Percentiles rank a stretch among this genome's conserved stretches.
Evolutionary conservation across 2,888 invertebrate species (phyloP).

Genomic region (Siphlonurus alternatus): DNA sequence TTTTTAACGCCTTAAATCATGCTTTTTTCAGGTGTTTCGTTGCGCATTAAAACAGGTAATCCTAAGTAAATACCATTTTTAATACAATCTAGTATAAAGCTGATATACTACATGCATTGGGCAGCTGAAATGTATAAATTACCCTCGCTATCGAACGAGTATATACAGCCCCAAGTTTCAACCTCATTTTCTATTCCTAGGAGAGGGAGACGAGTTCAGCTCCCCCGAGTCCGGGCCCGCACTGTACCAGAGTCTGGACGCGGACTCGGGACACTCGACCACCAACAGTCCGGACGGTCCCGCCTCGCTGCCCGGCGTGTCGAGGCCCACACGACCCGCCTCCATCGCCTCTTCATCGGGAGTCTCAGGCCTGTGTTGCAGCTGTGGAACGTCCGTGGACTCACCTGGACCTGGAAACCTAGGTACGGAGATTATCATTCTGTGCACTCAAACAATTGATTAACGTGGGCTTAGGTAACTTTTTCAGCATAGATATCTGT

Average conservation of each 20-base stretch:
- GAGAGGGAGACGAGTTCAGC: constrained; percentile 26
- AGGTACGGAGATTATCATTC: background rate
- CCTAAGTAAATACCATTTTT: too few relatives aligned
- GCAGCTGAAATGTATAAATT: too few relatives aligned
- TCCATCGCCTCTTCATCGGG: background rate
- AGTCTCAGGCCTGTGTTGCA: background rate
- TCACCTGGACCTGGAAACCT: background rate
- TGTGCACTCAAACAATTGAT: background rate
- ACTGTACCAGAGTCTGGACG: constrained; percentile 46
- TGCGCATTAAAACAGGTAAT: too few relatives aligned
- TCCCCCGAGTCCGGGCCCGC: constrained; percentile 62
- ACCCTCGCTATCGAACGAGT: too few relatives aligned
- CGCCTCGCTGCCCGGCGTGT: constrained; percentile 58
- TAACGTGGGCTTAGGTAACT: too few relatives aligned
- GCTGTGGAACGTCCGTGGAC: background rate
- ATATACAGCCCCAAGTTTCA: too few relatives aligned
- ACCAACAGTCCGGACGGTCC: constrained; percentile 83
- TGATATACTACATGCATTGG: too few relatives aligned
- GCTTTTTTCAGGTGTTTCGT: too few relatives aligned
- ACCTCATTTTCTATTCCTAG: too few relatives aligned
- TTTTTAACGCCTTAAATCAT: too few relatives aligned
- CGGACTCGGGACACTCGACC: constrained; percentile 82
- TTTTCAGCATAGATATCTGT: too few relatives aligned
- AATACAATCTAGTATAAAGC: too few relatives aligned
- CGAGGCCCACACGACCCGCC: background rate